These are phyloP conservation scores for Poecilia gillii DNA, from an alignment of 2,797 vertebrate genomes.

Conservation along the genomic window DNA sequence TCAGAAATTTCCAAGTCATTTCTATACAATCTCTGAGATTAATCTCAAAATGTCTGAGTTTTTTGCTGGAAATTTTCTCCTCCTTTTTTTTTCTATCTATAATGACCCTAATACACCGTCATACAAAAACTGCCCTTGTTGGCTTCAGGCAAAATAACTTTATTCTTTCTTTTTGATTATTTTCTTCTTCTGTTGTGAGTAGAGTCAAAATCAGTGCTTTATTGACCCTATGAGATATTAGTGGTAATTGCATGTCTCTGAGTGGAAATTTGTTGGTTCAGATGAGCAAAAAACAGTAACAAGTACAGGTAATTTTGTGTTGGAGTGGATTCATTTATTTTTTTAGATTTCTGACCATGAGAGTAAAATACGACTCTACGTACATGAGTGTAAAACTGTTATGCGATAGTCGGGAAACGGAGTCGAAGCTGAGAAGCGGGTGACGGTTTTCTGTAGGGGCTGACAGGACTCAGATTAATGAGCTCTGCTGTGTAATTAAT, in stretches of 20 bases:
- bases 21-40: too few relatives aligned
- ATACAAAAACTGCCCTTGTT: neutral
- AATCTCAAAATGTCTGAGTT: too few relatives aligned
- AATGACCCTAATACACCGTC: too few relatives aligned
- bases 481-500: constrained; percentile 63
- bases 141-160: neutral
- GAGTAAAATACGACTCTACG: neutral
- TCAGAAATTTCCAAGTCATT: too few relatives aligned
- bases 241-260: neutral
- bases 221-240: neutral
- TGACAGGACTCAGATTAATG: constrained; percentile 65
- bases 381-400: neutral
- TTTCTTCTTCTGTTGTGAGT: neutral
- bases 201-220: too few relatives aligned
- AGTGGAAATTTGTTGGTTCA: neutral
- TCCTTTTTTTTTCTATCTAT: too few relatives aligned
- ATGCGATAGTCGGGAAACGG: constrained; percentile 18
- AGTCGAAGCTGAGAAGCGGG: constrained; percentile 6
- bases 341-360: neutral
- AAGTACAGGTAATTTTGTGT: neutral
- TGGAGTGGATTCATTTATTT: neutral
- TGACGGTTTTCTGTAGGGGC: constrained; percentile 28
- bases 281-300: neutral
- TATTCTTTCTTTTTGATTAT: neutral
- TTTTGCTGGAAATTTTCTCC: too few relatives aligned